Evolutionary conservation across 1,140 invertebrate genomes (phyloP), one percentile per base, ranked within the genome.

Genomic region (Penaeus indicus): DNA sequence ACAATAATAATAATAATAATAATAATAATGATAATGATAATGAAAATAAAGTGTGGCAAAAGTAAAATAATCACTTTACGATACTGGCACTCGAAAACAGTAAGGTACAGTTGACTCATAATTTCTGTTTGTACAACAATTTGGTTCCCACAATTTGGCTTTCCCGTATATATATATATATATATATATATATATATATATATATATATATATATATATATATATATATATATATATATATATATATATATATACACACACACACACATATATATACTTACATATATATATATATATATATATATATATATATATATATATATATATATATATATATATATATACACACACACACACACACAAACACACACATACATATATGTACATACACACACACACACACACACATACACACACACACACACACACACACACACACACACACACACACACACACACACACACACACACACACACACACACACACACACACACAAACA

Each of bases 151-250:
- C 7, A 42, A 7, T 42, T 42, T 4, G 38, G 38, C 38, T 7
- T 42, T 42, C 0, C 4, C 7, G 38, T 42, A 8, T 42, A 8
- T 42, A 8, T 42, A 8, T 42, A 42, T 8, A 75, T 38, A 75
- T 38, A 75, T 75, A 75, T 75, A 75, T 75, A 75, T 75, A 75
- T 75, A 75, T 75, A 75, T 75, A 75, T 27, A 75, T 27, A 75
- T 27, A 75, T 75, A 75, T 75, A 75, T 75, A 75, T 75, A 27
- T 27, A 75, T 27, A 16, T 27, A 75, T 32, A 27, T 32, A 75
- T 75, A 38, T 75, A 32, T 75, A 16, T 75, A 27, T 32, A 75
- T 32, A 75, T 32, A 75, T 32, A 38, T 32, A 75, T 32, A 16
- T 21, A 25, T 32, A 75, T 13, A 10, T 13, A 75, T 32, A 16